These are phyloP conservation scores for Gonatopus flavifemur DNA, from an alignment of 1,140 invertebrate species.

Conservation along the genomic window DNA sequence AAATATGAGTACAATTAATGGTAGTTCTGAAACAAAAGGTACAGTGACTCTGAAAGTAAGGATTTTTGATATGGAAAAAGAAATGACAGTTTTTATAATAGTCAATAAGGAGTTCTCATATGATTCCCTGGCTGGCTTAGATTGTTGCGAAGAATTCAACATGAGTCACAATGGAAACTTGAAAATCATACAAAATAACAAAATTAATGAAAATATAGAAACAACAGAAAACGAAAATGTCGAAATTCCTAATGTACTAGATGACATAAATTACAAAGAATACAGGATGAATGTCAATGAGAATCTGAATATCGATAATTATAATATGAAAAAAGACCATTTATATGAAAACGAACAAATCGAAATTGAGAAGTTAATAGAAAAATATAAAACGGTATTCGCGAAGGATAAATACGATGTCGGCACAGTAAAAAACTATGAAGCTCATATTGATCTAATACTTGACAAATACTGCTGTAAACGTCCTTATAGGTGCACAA, in stretches of 20 bases:
- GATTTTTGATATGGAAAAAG: background rate
- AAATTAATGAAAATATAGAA: background rate
- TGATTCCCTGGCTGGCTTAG: background rate
- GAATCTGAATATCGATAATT: background rate
- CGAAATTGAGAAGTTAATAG: background rate
- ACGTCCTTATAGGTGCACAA: constrained; percentile 5
- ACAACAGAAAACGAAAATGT: background rate
- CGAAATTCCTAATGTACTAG: background rate
- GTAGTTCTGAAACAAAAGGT: background rate
- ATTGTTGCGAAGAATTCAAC: background rate
- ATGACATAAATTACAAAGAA: background rate
- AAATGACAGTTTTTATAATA: background rate
- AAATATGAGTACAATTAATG: background rate
- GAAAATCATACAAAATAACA: background rate
- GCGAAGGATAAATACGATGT: constrained; percentile 21
- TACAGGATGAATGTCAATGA: background rate
- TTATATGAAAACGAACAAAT: constrained; percentile 7
- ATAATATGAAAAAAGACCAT: background rate
- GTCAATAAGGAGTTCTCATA: background rate
- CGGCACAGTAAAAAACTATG: constrained; percentile 27
- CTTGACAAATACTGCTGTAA: constrained; percentile 9
- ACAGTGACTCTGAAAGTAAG: background rate
- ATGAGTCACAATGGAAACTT: background rate
- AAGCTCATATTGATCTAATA: constrained; percentile 16
- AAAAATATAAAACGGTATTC: constrained; percentile 15